These are phyloP conservation scores for Lepilemur ruficaudatus DNA, from an alignment of 2,797 vertebrate genomes.

Conservation along the genomic window DNA sequence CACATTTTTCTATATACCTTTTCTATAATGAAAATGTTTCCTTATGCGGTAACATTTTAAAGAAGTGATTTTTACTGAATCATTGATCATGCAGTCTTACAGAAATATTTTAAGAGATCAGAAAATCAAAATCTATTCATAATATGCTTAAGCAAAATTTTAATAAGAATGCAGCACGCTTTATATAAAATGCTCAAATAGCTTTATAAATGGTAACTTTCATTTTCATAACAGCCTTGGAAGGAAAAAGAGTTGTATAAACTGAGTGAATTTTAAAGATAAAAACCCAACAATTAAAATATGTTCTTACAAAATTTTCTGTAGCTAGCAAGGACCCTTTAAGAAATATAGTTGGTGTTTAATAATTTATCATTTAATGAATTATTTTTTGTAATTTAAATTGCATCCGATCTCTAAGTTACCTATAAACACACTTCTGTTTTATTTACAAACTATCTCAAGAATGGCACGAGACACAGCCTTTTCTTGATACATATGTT, in stretches of 20 bases:
- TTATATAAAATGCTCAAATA: background rate
- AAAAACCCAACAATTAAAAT: background rate
- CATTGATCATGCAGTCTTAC: background rate
- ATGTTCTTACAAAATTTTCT: background rate
- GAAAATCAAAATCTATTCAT: background rate
- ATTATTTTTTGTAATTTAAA: background rate
- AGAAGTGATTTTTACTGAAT: constrained; percentile 19
- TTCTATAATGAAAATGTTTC: background rate
- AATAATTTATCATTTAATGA: background rate
- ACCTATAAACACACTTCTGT: background rate
- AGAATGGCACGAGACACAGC: background rate
- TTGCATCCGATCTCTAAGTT: background rate
- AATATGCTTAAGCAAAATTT: background rate
- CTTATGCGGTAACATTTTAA: background rate
- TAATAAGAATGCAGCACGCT: background rate
- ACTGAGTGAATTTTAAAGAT: background rate
- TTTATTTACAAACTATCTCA: background rate
- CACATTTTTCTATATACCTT: background rate
- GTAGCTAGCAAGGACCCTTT: background rate
- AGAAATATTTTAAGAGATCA: constrained; percentile 10
- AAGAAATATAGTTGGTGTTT: background rate
- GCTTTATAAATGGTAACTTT: background rate
- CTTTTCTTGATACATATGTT: background rate
- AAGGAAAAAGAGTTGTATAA: background rate
- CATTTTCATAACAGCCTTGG: background rate